Percentiles rank a stretch among this genome's conserved stretches.
Evolutionary conservation across 1,140 invertebrate genomes (phyloP).

Genomic region (Drosophila nebulosa): DNA sequence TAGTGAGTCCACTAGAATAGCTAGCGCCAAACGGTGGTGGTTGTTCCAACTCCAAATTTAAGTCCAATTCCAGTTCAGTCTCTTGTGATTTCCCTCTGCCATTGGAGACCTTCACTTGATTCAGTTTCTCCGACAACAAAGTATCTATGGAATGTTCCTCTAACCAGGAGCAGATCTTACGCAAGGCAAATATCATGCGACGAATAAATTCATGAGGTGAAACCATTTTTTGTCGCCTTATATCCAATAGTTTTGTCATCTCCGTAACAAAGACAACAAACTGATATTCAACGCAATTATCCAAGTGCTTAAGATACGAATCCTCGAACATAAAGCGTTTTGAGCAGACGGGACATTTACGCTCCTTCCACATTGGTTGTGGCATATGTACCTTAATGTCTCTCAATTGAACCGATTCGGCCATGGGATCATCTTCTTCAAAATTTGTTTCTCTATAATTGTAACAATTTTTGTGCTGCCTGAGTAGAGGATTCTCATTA

Average conservation of each 20-base stretch:
- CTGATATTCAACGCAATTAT: constrained; percentile 70
- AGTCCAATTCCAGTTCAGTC: background rate
- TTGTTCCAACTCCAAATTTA: constrained; percentile 2
- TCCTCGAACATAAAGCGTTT: constrained; percentile 79
- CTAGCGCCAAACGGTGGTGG: background rate
- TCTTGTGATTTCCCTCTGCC: constrained; percentile 12
- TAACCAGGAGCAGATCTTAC: constrained; percentile 73
- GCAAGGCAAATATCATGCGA: constrained; percentile 71
- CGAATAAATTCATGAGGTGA: constrained; percentile 77
- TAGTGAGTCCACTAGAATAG: constrained; percentile 32
- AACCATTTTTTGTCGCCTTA: constrained; percentile 63
- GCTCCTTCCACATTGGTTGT: constrained; percentile 73
- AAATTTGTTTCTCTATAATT: constrained; percentile 77
- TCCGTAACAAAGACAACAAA: constrained; percentile 61
- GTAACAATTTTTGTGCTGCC: constrained; percentile 66
- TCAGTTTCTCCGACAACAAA: constrained; percentile 42
- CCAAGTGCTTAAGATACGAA: constrained; percentile 60
- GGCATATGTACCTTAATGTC: constrained; percentile 72
- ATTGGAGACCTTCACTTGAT: constrained; percentile 57
- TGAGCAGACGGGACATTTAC: constrained; percentile 70
- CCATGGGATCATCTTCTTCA: constrained; percentile 78
- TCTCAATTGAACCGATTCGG: constrained; percentile 59
- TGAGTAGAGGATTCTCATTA: constrained; percentile 43
- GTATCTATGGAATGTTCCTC: constrained; percentile 64
- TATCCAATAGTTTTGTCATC: constrained; percentile 52